Conservation (phyloP, 2,113 vertebrate species). For the Tetrax tetrax region DNA sequence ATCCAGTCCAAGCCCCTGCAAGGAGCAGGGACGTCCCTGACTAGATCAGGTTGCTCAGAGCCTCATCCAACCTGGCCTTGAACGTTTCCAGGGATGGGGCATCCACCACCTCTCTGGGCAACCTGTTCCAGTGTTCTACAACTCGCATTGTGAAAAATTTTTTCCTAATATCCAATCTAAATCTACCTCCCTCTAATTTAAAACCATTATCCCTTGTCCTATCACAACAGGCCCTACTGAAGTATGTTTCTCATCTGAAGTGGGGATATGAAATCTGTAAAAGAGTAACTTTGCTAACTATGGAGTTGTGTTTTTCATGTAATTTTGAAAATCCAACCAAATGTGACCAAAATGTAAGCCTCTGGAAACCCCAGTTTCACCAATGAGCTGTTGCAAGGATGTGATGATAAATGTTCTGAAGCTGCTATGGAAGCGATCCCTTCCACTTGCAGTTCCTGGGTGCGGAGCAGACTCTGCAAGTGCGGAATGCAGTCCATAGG, state of each 20-base stretch:
- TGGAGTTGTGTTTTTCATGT: not conserved
- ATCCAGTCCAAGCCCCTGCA: too few relatives aligned
- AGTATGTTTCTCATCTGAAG: not conserved
- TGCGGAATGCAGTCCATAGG: fast-evolving
- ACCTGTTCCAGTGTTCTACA: too few relatives aligned
- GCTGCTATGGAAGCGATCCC: not conserved
- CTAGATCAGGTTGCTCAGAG: too few relatives aligned
- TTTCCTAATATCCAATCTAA: too few relatives aligned
- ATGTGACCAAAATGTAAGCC: not conserved
- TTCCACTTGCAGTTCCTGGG: not conserved
- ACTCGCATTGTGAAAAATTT: too few relatives aligned
- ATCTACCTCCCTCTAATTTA: too few relatives aligned
- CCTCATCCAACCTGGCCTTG: too few relatives aligned
- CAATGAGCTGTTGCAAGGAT: fast-evolving
- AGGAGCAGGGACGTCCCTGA: too few relatives aligned
- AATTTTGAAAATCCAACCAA: not conserved
- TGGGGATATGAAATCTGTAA: not conserved
- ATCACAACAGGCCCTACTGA: too few relatives aligned
- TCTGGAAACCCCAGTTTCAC: not conserved
- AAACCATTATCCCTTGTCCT: too few relatives aligned
- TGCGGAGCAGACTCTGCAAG: not conserved
- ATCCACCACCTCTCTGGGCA: too few relatives aligned
- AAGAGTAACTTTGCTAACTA: not conserved
- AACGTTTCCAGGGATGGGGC: too few relatives aligned
- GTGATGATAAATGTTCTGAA: not conserved